Evolutionary conservation across 2,888 invertebrate species (phyloP), one percentile per base, ranked within the genome.

Genomic region (Andrena trimmerana): DNA sequence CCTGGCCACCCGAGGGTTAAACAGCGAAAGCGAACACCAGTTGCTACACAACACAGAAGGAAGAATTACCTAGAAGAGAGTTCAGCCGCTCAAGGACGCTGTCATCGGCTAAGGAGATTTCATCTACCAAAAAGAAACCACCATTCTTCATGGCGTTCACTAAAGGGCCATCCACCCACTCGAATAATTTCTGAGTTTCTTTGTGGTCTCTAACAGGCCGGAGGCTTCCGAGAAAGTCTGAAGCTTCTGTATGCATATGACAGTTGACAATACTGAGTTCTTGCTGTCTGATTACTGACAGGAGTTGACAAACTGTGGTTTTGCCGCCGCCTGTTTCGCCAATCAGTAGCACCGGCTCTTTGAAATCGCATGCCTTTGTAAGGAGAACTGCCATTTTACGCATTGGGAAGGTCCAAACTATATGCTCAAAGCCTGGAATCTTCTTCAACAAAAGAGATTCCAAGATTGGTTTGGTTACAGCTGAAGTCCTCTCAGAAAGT

Each of bases 311-410:
- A 4, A 99, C 96, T 0, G 99, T 99, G 0, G 99, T 99, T 95
- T 99, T 99, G 0, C 99, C 99, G 92, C 99, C 98, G 0, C 99
- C 99, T 0, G 99, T 99, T 92, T 99, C 99, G 10, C 99, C 99
- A 0, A 99, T 98, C 59, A 99, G 94, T 63, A 99, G 94, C 0
- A 99, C 97, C 0, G 99, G 99, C 93, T 99, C 99, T 89, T 97
- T 96, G 91, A 98, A 99, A 86, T 97, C 96, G 88, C 98, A 96
- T 0, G 99, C 98, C 94, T 99, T 98, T 0, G 96, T 96, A 1
- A 97, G 96, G 20, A 97, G 93, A 20, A 97, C 96, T 0, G 97
- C 97, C 93, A 97, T 95, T 90, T 97, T 95, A 70, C 98, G 95
- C 97, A 99, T 97, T 90, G 97, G 98, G 87, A 96, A 96, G 0